Evolutionary conservation across 2,888 invertebrate genomes (phyloP).

Genomic region (Drosophila fulvimacula): DNA sequence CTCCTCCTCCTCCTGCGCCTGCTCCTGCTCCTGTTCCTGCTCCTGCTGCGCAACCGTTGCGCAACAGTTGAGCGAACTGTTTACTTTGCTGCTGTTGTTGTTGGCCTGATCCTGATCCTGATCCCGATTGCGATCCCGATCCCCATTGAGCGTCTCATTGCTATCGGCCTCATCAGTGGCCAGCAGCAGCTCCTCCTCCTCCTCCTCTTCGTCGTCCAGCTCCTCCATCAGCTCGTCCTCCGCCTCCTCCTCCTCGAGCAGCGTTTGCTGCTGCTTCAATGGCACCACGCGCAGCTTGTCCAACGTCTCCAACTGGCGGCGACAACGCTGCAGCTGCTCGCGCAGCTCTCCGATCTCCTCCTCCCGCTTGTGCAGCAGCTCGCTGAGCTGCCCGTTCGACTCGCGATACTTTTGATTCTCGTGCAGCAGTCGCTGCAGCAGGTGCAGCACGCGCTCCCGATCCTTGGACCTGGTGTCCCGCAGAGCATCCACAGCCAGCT

Average conservation of each 20-base stretch:
- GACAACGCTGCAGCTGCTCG: slow-evolving; percentile 82
- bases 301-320: slow-evolving; percentile 73
- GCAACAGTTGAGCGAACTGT: slow-evolving; percentile 49
- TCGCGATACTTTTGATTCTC: slow-evolving; percentile 83
- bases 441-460: slow-evolving; percentile 82
- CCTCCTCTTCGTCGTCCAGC: slow-evolving; percentile 38
- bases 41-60: slow-evolving; percentile 8
- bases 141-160: slow-evolving; percentile 57
- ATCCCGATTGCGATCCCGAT: slow-evolving; percentile 63
- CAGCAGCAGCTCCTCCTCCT: slow-evolving; percentile 36
- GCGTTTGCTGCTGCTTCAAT: slow-evolving; percentile 63
- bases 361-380: slow-evolving; percentile 82
- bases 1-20: slow-evolving; percentile 12
- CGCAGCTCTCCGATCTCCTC: slow-evolving; percentile 83
- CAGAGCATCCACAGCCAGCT: slow-evolving; percentile 83
- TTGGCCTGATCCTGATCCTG: slow-evolving; percentile 65
- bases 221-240: slow-evolving; percentile 27
- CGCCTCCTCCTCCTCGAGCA: slow-evolving; percentile 40
- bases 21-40: slow-evolving; percentile 3
- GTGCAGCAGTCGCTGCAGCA: slow-evolving; percentile 82
- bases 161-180: slow-evolving; percentile 41
- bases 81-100: slow-evolving; percentile 29
- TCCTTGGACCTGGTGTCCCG: slow-evolving; percentile 83
- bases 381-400: slow-evolving; percentile 81
- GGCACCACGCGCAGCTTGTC: slow-evolving; percentile 67